Conservation (phyloP, 2,888 invertebrate species). For the Diarsia brunnea region DNA sequence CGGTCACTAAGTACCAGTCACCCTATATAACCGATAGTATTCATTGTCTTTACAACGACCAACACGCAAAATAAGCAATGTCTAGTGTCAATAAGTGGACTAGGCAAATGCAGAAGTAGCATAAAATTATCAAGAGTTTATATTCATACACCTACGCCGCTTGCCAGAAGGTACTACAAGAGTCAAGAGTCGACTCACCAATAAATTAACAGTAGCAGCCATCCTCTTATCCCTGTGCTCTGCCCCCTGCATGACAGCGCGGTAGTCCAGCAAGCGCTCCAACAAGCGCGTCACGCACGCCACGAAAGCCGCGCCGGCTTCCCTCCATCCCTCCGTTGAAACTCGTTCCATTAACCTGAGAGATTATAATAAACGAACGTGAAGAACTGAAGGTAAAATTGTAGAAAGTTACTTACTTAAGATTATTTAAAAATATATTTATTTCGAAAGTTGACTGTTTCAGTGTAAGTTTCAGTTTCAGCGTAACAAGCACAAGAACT, state of each 20-base stretch:
- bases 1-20: no score
- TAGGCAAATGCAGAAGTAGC: no score
- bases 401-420: not conserved
- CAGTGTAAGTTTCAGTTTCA: no score
- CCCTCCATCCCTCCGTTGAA: constrained; percentile 96
- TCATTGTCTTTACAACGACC: no score
- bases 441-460: not conserved
- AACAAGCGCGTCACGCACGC: constrained; percentile 97
- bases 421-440: not conserved
- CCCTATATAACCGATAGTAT: no score
- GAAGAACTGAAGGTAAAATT: not conserved
- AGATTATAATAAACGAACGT: not conserved
- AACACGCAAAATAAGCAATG: no score
- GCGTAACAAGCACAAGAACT: no score
- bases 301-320: constrained; percentile 97
- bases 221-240: constrained; percentile 98
- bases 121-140: no score
- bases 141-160: no score
- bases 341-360: constrained; percentile 95
- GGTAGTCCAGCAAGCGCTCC: constrained; percentile 97
- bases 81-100: no score
- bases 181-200: constrained; percentile 91
- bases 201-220: constrained; percentile 98
- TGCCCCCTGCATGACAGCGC: constrained; percentile 98
- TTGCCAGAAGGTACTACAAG: no score